phyloP scores from a whole-genome alignment of 2,888 invertebrate species.

The Erebia ligea region DNA sequence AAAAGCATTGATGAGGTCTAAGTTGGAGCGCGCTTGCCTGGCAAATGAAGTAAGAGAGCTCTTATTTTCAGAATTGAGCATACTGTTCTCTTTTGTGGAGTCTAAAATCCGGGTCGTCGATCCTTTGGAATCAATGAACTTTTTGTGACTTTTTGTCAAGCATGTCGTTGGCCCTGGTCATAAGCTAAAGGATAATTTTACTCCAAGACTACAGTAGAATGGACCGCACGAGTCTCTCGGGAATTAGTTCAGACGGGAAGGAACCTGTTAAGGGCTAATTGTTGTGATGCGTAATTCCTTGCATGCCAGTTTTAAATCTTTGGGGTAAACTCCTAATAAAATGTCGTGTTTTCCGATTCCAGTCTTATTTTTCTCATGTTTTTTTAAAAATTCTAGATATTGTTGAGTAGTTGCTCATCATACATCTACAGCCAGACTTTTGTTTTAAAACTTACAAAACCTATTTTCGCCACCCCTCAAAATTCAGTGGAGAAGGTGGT shows the following conservation, averaged over 20 bases:
- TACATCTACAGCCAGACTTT: no score
- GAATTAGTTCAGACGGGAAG: conserved; percentile 34
- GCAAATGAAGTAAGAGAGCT: no score
- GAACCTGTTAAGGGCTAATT: conserved; percentile 31
- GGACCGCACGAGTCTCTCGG: conserved; percentile 16
- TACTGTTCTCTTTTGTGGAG: no score
- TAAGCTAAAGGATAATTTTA: background rate
- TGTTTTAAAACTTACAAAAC: no score
- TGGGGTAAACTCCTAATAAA: background rate
- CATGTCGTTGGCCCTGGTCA: background rate
- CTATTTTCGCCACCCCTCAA: no score
- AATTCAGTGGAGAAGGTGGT: no score
- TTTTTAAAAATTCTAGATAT: background rate
- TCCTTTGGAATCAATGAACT: background rate
- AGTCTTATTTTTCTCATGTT: no score
- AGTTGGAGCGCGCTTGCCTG: no score
- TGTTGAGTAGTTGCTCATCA: background rate
- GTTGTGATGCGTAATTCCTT: conserved; percentile 21
- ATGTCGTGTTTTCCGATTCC: background rate
- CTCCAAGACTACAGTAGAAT: background rate
- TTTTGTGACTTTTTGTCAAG: background rate
- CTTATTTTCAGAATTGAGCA: no score
- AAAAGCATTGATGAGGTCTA: no score
- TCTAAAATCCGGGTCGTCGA: background rate
- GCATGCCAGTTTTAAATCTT: background rate